Evolutionary conservation across 2,888 invertebrate genomes (phyloP), one percentile per base, ranked within the genome.

Genomic region (Meteorus colon): DNA sequence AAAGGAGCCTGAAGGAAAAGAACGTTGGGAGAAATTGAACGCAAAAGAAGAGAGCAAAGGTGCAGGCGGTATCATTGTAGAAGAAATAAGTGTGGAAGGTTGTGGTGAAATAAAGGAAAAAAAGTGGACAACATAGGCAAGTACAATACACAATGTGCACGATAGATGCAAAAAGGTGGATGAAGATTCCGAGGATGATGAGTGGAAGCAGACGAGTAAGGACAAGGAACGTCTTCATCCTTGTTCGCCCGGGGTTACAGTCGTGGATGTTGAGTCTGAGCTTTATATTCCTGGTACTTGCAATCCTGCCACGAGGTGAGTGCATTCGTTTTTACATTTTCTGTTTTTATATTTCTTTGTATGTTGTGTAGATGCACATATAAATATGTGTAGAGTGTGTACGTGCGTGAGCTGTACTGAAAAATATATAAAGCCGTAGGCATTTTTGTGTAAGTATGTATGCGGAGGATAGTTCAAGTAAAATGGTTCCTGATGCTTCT

Each of bases 251-350:
- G 34, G 78, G 83, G 83, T 79, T 84, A 81, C 83, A 82, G 78
- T 82, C 84, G 79, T 86, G 84, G 85, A 83, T 84, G 79, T 79
- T 85, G 78, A 83, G 83, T 80, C 78, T 82, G 73, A 78, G 78
- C 75, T 79, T 86, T 81, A 84, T 88, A 79, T 82, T 86, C 81
- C 81, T 88, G 74, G 80, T 88, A 77, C 86, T 89, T 81, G 83
- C 84, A 82, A 82, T 87, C 79, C 83, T 88, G 82, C 88, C 88
- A 75, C 87, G 85, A 85, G 89, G 89, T 89, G 78, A 87, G 86
- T 83, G 59, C 75, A 34, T 73, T 31, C 62, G 69, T 24, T 75
- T 62, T 66, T 55, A 2, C 41, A 41, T 41, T 51, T 51, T 55
- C n/a, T 31, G 24, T 31, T 68, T 55, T 62, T 31, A 34, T 31